Base-by-base conservation (phyloP, 2,797 vertebrate genomes). In the Pygocentrus nattereri region DNA sequence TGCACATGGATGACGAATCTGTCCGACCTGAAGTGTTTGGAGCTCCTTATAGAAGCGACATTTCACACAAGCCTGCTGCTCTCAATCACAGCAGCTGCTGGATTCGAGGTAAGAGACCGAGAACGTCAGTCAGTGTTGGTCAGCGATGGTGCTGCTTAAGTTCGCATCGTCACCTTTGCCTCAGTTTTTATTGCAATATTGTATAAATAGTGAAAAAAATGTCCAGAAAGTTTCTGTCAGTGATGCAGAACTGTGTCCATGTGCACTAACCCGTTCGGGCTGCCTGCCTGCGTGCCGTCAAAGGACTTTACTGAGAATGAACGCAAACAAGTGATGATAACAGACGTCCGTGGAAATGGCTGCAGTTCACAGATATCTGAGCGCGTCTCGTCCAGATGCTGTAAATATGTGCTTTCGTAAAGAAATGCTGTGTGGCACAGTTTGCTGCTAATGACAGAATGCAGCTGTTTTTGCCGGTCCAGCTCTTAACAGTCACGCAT, bases 311-410 rank as follows among this genome's bases (percentile, higher is more conserved):
- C 21, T 59, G 12, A 1, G 68, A 74, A 68, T 50, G 4, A 41
- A 78, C 23, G 70, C 81, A 78, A 77, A 65, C 59, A 74, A 74
- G 70, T 82, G 41, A 58, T 74, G 30, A 30, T 21, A 41, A 67
- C 58, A 8, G 27, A 23, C 19, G 70, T 25, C 8, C 69, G 49
- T 21, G 27, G 34, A 15, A 78, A 54, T 50, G 30, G 31, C 23
- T 18, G 25, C 18, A 18, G 31, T 34, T 61, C 27, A 64, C 10
- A 54, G 11, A 30, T 18, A 49, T 69, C 19, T 12, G 65, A 34
- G 15, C 69, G 69, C 67, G 41, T 70, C 73, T 2, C 0, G 8
- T 52, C 13, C 44, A 25, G n/a, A 41, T 10, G 38, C 21, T 41
- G 41, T 44, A 44, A 44, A 44, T 44, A 44, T 44, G 8, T 44